Conservation (phyloP, 2,113 vertebrate species). For the Euleptes europaea region DNA sequence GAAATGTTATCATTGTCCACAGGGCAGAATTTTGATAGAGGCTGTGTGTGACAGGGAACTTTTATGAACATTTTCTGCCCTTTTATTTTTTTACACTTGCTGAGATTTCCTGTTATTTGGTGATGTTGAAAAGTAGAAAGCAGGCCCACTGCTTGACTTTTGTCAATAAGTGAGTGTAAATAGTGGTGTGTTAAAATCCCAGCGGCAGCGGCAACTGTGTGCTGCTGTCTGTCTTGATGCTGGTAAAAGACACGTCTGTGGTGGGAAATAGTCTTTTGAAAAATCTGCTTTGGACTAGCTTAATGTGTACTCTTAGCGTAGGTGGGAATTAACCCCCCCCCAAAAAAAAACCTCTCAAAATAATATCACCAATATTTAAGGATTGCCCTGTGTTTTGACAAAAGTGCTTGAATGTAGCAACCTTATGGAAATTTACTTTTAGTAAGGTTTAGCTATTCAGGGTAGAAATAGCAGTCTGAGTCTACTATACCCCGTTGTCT, state of each 20-base stretch:
- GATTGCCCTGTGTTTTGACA: background rate
- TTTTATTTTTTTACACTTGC: background rate
- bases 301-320: background rate
- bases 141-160: background rate
- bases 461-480: background rate
- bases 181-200: background rate
- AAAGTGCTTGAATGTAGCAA: background rate
- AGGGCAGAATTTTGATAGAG: background rate
- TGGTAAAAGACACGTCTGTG: background rate
- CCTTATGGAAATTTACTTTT: background rate
- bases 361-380: background rate
- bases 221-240: background rate
- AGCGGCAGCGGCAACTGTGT: background rate
- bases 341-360: too few relatives aligned
- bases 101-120: slow-evolving; percentile 15
- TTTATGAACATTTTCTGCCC: too few relatives aligned
- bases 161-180: background rate
- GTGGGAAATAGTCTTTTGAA: background rate
- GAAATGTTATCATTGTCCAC: background rate
- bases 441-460: background rate
- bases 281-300: background rate
- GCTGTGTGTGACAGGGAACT: background rate
- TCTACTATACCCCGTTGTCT: background rate
- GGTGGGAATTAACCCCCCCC: too few relatives aligned
- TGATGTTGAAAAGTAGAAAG: background rate